Percentiles rank a stretch among this genome's conserved stretches.
These are phyloP conservation scores for Lepidocyrtinus sp. DNA, from an alignment of 2,888 invertebrate species.

Conservation along the genomic window DNA sequence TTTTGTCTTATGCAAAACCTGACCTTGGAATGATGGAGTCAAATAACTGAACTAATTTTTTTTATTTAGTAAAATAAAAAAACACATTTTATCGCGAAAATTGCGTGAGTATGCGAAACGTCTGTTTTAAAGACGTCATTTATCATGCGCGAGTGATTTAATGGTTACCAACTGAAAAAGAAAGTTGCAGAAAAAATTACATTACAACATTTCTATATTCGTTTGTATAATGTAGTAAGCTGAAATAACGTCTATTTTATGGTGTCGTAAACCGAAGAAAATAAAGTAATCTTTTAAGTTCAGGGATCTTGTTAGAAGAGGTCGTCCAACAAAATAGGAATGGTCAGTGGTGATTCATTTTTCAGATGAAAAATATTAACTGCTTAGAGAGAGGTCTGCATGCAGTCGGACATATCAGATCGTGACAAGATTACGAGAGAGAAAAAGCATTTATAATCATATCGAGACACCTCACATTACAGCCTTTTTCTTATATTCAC, in stretches of 20 bases:
- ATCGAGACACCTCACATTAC: too few species aligned
- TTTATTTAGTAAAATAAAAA: background rate
- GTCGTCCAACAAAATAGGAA: background rate
- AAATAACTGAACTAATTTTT: background rate
- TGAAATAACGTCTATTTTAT: background rate
- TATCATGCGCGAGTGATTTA: too few species aligned
- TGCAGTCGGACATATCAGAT: background rate
- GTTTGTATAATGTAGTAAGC: background rate
- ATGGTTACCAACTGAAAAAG: too few species aligned
- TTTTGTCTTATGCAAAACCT: background rate
- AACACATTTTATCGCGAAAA: background rate
- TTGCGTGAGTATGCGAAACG: background rate
- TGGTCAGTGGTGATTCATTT: background rate
- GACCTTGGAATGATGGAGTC: background rate
- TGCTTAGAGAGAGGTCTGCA: background rate
- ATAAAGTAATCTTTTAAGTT: background rate
- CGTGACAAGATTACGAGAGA: slow-evolving; percentile 16
- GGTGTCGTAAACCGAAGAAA: background rate
- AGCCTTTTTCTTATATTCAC: too few species aligned
- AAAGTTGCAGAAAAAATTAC: too few species aligned
- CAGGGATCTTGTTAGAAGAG: background rate
- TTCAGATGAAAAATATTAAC: background rate
- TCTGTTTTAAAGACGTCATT: background rate
- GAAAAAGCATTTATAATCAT: too few species aligned
- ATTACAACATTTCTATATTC: too few species aligned